Conservation (phyloP, 2,113 vertebrate genomes). For the Tricholaema leucomelas region DNA sequence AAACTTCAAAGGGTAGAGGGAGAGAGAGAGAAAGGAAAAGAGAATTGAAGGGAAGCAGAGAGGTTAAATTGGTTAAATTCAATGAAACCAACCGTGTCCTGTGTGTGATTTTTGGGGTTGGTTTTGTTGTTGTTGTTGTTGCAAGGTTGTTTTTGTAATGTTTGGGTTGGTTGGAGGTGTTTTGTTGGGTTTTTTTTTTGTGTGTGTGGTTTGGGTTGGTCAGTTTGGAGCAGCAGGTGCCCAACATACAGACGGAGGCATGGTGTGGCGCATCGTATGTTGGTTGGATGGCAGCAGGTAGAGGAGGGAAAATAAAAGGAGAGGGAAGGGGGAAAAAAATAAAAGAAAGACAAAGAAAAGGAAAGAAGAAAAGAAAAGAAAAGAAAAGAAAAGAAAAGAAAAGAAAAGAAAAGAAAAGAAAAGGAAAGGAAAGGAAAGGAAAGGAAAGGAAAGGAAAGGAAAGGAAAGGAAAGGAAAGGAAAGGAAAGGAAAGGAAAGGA, state of each 20-base stretch:
- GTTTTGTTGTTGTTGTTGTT: slow-evolving; percentile 30
- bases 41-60: not conserved
- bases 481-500: no score
- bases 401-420: no score
- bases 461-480: no score
- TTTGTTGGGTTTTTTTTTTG: no score
- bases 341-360: no score
- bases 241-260: slow-evolving; percentile 83
- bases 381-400: no score
- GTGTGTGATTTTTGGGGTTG: slow-evolving; percentile 6
- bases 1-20: not conserved
- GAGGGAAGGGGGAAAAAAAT: no score
- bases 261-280: slow-evolving; percentile 83
- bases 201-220: not conserved
- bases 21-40: slow-evolving; percentile 15
- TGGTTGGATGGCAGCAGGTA: slow-evolving; percentile 83
- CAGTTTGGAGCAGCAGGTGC: slow-evolving; percentile 69
- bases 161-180: no score
- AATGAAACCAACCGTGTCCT: slow-evolving; percentile 85
- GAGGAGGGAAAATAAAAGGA: slow-evolving; percentile 62
- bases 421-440: no score
- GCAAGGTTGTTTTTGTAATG: no score
- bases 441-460: no score
- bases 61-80: slow-evolving; percentile 70
- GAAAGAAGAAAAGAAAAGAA: no score